phyloP scores from a whole-genome alignment of 2,888 invertebrate genomes.

The Torymus auratus region DNA sequence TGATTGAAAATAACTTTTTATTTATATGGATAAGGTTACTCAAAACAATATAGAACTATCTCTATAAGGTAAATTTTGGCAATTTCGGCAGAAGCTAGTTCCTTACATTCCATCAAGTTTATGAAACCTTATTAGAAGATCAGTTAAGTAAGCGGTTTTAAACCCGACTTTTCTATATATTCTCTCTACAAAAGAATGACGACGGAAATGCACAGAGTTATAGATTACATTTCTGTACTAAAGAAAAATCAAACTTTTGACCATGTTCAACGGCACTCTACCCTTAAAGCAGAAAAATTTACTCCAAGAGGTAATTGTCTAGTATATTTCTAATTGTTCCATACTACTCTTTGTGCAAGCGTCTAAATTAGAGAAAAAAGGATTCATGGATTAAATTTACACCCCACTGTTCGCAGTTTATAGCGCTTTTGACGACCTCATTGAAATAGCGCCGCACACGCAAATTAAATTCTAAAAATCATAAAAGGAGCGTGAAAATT shows the following conservation, averaged over 20 bases:
- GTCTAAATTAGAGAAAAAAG: not conserved
- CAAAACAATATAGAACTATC: not conserved
- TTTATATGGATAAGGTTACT: too few species aligned
- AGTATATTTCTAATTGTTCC: slow-evolving; percentile 8
- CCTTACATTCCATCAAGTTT: slow-evolving; percentile 23
- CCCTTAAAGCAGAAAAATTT: too few species aligned
- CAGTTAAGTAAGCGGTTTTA: slow-evolving; percentile 12
- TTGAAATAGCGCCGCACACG: not conserved
- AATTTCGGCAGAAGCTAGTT: slow-evolving; percentile 30
- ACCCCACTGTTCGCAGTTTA: not conserved
- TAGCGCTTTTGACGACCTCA: slow-evolving; percentile 23
- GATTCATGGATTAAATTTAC: slow-evolving; percentile 7
- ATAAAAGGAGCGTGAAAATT: slow-evolving; percentile 2
- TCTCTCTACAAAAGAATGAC: too few species aligned
- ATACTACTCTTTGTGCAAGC: not conserved
- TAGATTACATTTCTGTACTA: too few species aligned
- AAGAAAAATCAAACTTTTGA: too few species aligned
- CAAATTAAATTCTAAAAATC: slow-evolving; percentile 22
- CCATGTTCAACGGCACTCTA: too few species aligned
- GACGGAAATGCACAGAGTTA: too few species aligned
- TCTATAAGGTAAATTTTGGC: not conserved
- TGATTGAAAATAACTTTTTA: too few species aligned
- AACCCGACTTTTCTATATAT: not conserved
- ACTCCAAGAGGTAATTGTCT: not conserved
- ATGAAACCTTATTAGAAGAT: slow-evolving; percentile 22